These are phyloP conservation scores for Cheilosia scutellata DNA, from an alignment of 2,888 invertebrate genomes.

Conservation along the genomic window DNA sequence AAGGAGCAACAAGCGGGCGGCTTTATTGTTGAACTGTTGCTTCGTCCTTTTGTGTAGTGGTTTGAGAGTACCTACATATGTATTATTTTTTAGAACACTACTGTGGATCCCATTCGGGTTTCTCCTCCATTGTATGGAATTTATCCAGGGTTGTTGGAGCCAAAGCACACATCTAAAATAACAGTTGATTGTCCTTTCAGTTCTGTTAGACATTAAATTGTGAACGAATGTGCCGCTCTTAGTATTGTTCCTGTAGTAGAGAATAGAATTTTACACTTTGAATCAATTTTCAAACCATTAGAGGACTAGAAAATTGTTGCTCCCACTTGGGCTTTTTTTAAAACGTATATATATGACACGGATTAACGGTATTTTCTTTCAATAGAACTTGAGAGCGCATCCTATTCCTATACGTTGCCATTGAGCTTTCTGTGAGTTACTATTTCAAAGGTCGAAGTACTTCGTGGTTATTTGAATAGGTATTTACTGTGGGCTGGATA, in stretches of 20 bases:
- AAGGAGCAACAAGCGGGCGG: conserved; percentile 45
- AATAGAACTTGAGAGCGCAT: conserved; percentile 14
- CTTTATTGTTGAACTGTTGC: conserved; percentile 42
- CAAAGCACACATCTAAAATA: conserved; percentile 23
- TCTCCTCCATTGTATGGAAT: conserved; percentile 22
- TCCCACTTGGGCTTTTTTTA: too few species aligned
- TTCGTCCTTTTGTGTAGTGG: conserved; percentile 16
- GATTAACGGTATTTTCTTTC: conserved; percentile 25
- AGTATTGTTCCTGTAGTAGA: neutral
- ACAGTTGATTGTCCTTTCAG: conserved; percentile 3
- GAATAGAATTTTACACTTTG: neutral
- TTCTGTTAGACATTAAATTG: conserved; percentile 11
- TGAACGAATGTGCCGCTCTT: neutral
- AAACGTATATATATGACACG: neutral
- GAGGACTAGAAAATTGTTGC: too few species aligned
- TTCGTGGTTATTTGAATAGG: too few species aligned
- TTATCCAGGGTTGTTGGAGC: conserved; percentile 50
- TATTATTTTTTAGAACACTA: conserved; percentile 27
- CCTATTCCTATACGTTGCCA: neutral
- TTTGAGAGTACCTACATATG: too few species aligned
- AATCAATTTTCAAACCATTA: too few species aligned
- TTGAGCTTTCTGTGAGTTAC: conserved; percentile 33
- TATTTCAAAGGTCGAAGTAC: conserved; percentile 40
- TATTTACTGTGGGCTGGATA: too few species aligned
- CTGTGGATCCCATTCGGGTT: conserved; percentile 27